A percentile compares a stretch with the other conserved stretches of the same genome.
Conservation (phyloP, 2,113 vertebrate species). For the Poecilia latipinna region DNA sequence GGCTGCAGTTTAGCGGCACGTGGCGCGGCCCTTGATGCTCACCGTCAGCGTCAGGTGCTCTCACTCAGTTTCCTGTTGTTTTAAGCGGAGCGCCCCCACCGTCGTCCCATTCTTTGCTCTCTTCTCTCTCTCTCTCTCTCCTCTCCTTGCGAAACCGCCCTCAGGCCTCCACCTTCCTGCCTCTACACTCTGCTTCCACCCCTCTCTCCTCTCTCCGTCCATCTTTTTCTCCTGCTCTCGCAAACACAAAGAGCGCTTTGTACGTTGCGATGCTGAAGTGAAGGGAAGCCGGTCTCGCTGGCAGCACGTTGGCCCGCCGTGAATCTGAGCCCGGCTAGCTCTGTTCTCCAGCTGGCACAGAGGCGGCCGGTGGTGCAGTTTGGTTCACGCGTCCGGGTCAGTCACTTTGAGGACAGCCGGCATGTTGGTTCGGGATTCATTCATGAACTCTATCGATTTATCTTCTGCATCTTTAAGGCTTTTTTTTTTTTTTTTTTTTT, state of each 20-base stretch:
- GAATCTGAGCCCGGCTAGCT: conserved; percentile 55
- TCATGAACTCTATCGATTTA: conserved; percentile 45
- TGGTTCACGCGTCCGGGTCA: conserved; percentile 42
- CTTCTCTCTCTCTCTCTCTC: conserved; percentile 39
- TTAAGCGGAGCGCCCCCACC: conserved; percentile 52
- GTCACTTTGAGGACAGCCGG: conserved; percentile 60
- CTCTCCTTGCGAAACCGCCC: conserved; percentile 20
- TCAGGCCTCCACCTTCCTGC: conserved; percentile 35
- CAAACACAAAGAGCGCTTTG: conserved; percentile 73
- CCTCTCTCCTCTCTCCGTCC: conserved; percentile 7
- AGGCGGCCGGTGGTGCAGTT: conserved; percentile 38
- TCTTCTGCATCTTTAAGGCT: conserved; percentile 4
- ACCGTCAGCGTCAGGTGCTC: conserved; percentile 81
- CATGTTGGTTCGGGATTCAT: conserved; percentile 63
- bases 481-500: not conserved
- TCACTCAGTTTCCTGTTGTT: conserved; percentile 70
- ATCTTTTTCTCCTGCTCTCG: conserved; percentile 54
- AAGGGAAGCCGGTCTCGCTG: conserved; percentile 70
- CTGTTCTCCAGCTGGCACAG: conserved; percentile 65
- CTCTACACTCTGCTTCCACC: conserved; percentile 14
- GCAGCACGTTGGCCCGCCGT: conserved; percentile 45
- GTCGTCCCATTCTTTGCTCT: conserved; percentile 18
- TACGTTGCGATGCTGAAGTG: conserved; percentile 66
- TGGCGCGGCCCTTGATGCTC: conserved; percentile 77
- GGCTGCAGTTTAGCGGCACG: conserved; percentile 77